Percentiles rank a stretch among this genome's conserved stretches.
phyloP scores from a whole-genome alignment of 92 coral and sea anemone species.

The Zoanthus solanderi region DNA sequence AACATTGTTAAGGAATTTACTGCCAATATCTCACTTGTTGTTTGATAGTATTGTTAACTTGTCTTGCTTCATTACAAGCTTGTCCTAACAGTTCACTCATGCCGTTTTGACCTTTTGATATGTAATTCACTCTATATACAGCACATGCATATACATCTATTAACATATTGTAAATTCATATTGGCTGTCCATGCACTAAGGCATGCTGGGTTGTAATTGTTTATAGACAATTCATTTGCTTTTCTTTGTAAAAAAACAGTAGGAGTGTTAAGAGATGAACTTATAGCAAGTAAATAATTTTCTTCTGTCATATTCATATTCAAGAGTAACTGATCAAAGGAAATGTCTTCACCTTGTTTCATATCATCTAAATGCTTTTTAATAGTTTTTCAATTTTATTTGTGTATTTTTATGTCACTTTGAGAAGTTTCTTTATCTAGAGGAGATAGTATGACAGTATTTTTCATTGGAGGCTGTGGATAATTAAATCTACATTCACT shows the following conservation, averaged over 20 bases:
- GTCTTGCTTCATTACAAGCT: conserved; percentile 44
- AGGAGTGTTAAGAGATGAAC: neutral
- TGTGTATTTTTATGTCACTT: conserved; percentile 6
- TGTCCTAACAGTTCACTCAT: no score
- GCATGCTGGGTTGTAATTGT: conserved; percentile 6
- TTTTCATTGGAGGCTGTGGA: no score
- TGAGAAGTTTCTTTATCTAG: conserved; percentile 4
- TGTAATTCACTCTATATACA: conserved; percentile 20
- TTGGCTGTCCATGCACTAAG: conserved; percentile 9
- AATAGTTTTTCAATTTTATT: conserved; percentile 38
- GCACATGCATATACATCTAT: no score
- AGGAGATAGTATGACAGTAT: neutral
- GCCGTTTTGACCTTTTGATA: no score
- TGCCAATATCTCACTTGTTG: neutral
- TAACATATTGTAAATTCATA: neutral
- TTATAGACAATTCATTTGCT: neutral
- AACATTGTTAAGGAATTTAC: neutral
- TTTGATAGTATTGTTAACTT: neutral
- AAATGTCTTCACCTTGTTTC: no score
- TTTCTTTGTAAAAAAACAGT: neutral
- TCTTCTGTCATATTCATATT: neutral
- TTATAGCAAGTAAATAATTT: no score
- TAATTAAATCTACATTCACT: no score
- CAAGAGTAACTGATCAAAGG: neutral
- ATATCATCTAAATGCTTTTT: conserved; percentile 2